Evolutionary conservation across 2,888 invertebrate genomes (phyloP), one percentile per base, ranked within the genome.

Genomic region (Xanthorhoe designata): DNA sequence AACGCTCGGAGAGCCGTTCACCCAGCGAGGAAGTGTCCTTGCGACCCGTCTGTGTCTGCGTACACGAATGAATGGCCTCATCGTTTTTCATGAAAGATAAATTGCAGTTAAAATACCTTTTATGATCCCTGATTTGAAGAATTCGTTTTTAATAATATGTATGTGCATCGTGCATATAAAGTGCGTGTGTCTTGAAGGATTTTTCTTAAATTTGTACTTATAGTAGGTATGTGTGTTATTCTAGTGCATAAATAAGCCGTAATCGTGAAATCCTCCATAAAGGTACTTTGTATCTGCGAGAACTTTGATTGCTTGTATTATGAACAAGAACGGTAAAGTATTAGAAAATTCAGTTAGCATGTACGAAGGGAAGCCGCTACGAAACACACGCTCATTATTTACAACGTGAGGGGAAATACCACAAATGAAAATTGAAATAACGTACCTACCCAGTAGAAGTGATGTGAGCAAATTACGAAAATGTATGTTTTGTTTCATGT

Each of bases 381-480:
- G 45, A 52, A 63, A 42, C 52, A 57, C 52, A 51, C 53, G 58
- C 53, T 53, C 15, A 42, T 45, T 53, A 47, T 52, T 66, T 61
- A 59, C 38, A 55, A 32, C 45, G 47, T n/a, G 35, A 35, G 58
- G 55, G 17, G 68, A 64, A 64, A 59, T 56, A 55, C 72, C 72
- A 76, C 75, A 78, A 79, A 78, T 71, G 75, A 75, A 80, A 79
- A 83, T 81, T 83, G 77, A 77, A 82, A 81, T 79, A 78, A 78
- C 50, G 49, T 49, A 9, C 76, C 72, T 49, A 9, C 76, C 72
- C 66, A 71, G 72, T 73, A 76, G 73, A 79, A 79, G 74, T 76
- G 74, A 80, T 77, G 79, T 75, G 75, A 72, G 71, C 77, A 79
- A 83, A 85, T 85, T 84, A 83, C 76, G 78, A 66, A 80, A 82